Conservation (phyloP, 2,888 invertebrate species). For the Podotricha telesiphe region DNA sequence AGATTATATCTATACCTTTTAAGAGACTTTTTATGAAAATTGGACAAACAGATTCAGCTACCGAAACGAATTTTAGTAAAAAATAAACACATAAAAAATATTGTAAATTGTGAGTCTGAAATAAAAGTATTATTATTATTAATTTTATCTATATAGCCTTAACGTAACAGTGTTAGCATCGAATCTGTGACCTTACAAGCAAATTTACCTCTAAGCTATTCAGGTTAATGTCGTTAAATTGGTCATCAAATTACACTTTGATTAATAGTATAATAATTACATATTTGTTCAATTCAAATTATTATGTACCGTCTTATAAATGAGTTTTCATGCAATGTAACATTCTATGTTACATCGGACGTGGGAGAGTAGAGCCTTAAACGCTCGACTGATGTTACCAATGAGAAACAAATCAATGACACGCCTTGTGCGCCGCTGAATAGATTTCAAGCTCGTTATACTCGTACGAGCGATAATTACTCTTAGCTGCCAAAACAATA, state of each 20-base stretch:
- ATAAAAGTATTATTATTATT: too few relatives aligned
- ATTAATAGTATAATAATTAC: constrained; percentile 23
- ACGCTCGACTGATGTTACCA: constrained; percentile 79
- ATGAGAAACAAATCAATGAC: constrained; percentile 72
- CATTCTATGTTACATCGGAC: constrained; percentile 46
- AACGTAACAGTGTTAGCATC: constrained; percentile 8
- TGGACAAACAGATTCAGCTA: too few relatives aligned
- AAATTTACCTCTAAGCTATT: constrained; percentile 8
- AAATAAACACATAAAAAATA: too few relatives aligned
- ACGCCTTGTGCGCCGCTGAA: constrained; percentile 37
- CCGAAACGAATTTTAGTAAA: too few relatives aligned
- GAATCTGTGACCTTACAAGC: constrained; percentile 12
- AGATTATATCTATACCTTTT: neutral
- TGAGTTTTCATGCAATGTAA: constrained; percentile 30
- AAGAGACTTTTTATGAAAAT: too few relatives aligned
- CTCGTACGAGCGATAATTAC: constrained; percentile 38
- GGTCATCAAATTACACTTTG: constrained; percentile 13
- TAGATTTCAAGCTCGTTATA: constrained; percentile 19
- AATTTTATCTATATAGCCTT: too few relatives aligned
- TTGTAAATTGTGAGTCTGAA: too few relatives aligned
- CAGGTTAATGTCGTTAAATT: constrained; percentile 22
- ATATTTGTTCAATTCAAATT: constrained; percentile 20
- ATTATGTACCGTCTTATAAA: constrained; percentile 22
- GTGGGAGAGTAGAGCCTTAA: constrained; percentile 66
- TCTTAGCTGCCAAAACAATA: constrained; percentile 50